Conservation (phyloP, 2,113 vertebrate species). For the Brachypteracias leptosomus region DNA sequence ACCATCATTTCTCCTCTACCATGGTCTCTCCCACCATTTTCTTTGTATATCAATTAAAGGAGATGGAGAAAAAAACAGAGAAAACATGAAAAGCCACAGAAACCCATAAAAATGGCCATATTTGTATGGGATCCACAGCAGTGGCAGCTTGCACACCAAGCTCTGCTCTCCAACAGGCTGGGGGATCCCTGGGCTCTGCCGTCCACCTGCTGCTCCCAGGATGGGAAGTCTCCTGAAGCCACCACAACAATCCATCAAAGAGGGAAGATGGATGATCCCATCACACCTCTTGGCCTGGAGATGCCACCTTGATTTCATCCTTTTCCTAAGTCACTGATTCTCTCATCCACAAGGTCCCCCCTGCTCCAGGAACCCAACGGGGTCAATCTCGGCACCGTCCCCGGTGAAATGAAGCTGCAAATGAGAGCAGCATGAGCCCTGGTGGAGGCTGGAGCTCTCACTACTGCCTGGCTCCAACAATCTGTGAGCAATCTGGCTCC, state of each 20-base stretch:
- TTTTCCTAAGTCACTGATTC: background rate
- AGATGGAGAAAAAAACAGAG: no score
- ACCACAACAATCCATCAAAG: background rate
- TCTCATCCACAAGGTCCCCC: background rate
- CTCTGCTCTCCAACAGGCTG: rapidly evolving
- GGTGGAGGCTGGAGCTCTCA: background rate
- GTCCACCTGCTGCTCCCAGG: background rate
- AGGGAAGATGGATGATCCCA: background rate
- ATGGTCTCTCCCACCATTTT: rapidly evolving
- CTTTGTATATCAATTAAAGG: background rate
- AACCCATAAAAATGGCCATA: rapidly evolving
- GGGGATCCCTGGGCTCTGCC: background rate
- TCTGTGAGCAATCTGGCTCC: background rate
- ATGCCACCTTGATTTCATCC: background rate
- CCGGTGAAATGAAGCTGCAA: conserved; percentile 43
- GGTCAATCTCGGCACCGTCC: background rate
- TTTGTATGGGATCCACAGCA: background rate
- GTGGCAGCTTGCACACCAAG: background rate
- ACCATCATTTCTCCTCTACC: background rate
- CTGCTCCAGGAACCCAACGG: background rate
- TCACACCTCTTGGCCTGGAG: background rate
- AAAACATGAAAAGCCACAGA: background rate
- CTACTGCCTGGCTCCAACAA: background rate
- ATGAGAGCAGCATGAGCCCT: background rate
- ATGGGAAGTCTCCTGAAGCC: background rate